Evolutionary conservation across 2,797 vertebrate species (phyloP), one percentile per base, ranked within the genome.

Genomic region (Artibeus lituratus): DNA sequence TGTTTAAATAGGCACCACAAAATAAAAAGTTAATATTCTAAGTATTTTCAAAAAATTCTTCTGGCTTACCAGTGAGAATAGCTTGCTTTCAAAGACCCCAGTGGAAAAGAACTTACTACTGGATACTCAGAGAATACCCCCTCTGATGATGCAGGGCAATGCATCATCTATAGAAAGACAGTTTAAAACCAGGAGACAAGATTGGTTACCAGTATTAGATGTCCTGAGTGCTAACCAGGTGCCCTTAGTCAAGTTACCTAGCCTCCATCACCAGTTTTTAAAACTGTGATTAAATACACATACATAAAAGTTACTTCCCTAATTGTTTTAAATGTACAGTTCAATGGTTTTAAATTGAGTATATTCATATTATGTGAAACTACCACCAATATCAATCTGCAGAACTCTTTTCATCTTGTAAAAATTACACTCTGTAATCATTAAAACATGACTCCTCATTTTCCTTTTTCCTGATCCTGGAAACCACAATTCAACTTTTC

Each of bases 171-270:
- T 3, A 37, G 18, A 67, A 83, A 81, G 24, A 26, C 26, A 76
- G 39, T 0, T 18, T 44, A 3, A 37, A 49, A 14, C 16, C 32
- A 3, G 35, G 21, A 10, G 7, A 3, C 26, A 9, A 44, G 2
- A 2, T 35, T 4, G 9, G 10, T 47, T 57, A 4, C 2, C 11
- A 22, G 7, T 10, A 3, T 26, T 5, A 29, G 26, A 32, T 14
- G 14, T 16, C 21, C 8, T 14, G 2, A 15, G 22, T 19, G 15
- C 18, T 42, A 8, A 49, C 24, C 4, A 1, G 7, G 18, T 3
- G 10, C 55, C 12, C 21, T 35, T 55, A 10, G 1, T 29, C 8
- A 4, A 32, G 57, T 44, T 59, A 12, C 39, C 1, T 47, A 32
- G 19, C 0, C 7, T 59, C 3, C 44, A n/a, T 39, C 4, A 10